These are phyloP conservation scores for Lasioglossum lativentre DNA, from an alignment of 2,888 invertebrate genomes.

Conservation along the genomic window DNA sequence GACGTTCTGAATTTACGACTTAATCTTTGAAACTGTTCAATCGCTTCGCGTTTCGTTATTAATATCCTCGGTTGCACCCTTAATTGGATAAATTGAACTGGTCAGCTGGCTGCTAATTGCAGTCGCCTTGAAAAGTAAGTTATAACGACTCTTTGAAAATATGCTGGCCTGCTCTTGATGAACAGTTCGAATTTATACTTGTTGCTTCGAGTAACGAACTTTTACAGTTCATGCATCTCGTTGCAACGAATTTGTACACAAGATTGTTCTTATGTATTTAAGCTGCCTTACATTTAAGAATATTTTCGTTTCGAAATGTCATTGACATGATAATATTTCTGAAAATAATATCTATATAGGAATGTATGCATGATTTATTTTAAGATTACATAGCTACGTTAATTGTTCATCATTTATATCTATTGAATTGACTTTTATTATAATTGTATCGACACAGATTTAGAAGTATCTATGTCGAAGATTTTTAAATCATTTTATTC, in stretches of 20 bases:
- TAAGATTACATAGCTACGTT: too few relatives aligned
- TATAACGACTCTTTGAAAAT: conserved; percentile 1
- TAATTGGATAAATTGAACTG: conserved; percentile 9
- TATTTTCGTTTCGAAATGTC: neutral
- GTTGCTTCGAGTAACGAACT: neutral
- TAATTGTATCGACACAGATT: too few relatives aligned
- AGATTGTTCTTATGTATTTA: neutral
- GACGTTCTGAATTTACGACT: neutral
- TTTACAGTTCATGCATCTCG: neutral
- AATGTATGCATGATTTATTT: too few relatives aligned
- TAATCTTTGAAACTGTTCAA: neutral
- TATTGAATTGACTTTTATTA: too few relatives aligned
- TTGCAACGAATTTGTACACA: neutral
- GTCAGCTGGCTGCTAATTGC: conserved; percentile 1
- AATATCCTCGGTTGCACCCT: neutral
- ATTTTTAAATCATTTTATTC: too few relatives aligned
- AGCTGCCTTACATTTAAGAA: neutral
- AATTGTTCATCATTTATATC: too few relatives aligned
- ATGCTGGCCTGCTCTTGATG: neutral
- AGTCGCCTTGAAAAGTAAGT: neutral
- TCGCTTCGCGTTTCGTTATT: neutral
- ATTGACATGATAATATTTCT: neutral
- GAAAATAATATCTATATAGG: neutral
- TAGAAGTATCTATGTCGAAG: too few relatives aligned
- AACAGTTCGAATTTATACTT: neutral